Evolutionary conservation across 2,113 vertebrate genomes (phyloP).

Genomic region (Irena cyanogastra): DNA sequence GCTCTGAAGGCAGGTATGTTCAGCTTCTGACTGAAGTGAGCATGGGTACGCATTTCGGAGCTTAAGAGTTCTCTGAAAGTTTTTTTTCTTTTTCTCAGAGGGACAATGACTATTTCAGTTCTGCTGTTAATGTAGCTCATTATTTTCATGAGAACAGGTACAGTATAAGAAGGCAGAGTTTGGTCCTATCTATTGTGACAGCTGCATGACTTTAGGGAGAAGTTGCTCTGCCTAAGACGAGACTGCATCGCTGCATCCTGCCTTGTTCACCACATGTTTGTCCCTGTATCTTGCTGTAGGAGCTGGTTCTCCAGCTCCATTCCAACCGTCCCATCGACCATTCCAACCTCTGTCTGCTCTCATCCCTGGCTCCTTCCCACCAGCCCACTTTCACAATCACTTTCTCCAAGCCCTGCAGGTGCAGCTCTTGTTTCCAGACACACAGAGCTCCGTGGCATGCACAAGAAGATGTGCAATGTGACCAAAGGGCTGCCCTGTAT

Average conservation of each 20-base stretch:
- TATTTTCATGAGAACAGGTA: neutral
- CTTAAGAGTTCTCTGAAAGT: neutral
- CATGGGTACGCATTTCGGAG: neutral
- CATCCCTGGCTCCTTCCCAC: neutral
- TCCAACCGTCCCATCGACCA: too few species aligned
- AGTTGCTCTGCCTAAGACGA: neutral
- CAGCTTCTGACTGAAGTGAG: neutral
- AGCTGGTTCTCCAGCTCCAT: neutral
- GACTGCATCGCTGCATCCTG: neutral
- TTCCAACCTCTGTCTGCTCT: neutral
- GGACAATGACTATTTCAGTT: neutral
- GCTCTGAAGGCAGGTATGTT: neutral
- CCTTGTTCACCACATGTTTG: neutral
- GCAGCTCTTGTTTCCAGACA: neutral
- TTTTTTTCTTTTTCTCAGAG: neutral
- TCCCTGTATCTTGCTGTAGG: neutral
- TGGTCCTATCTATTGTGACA: neutral
- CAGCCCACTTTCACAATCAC: neutral
- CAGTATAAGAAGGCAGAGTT: neutral
- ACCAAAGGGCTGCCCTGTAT: neutral
- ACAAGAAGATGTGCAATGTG: neutral
- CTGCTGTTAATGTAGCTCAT: neutral
- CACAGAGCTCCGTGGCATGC: accelerated
- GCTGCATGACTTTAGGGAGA: neutral
- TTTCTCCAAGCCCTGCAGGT: neutral